These are phyloP conservation scores for Cistogaster globosa DNA, from an alignment of 2,888 invertebrate genomes.

Conservation along the genomic window DNA sequence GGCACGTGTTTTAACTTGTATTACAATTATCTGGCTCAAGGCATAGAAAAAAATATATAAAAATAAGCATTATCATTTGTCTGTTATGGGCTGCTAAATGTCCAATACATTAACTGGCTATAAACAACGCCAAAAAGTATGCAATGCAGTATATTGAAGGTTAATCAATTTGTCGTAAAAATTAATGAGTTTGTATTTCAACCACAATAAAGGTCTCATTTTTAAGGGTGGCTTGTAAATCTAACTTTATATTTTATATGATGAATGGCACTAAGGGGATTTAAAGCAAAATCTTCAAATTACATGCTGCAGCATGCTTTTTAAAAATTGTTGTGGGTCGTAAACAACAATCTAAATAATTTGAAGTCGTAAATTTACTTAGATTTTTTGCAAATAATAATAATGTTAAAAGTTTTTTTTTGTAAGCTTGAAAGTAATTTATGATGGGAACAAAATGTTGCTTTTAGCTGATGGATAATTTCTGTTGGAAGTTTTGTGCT, in stretches of 20 bases:
- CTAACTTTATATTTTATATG: constrained; percentile 15
- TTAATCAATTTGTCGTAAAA: constrained; percentile 82
- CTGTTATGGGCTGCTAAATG: constrained; percentile 78
- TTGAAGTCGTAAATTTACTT: constrained; percentile 1
- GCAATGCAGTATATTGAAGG: constrained; percentile 73
- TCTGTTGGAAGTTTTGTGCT: constrained; percentile 3
- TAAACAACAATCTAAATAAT: constrained; percentile 70
- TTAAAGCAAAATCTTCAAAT: constrained; percentile 37
- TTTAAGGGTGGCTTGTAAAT: constrained; percentile 24
- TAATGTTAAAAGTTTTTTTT: constrained; percentile 38
- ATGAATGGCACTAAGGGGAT: constrained; percentile 45
- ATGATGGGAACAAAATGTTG: constrained; percentile 36
- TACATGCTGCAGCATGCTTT: constrained; percentile 17
- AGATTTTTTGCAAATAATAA: constrained; percentile 18
- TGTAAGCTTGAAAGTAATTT: constrained; percentile 6
- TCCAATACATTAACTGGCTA: constrained; percentile 70
- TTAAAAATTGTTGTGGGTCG: constrained; percentile 62
- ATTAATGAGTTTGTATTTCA: constrained; percentile 77
- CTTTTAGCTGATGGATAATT: constrained; percentile 10
- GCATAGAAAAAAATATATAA: neutral
- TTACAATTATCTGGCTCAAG: constrained; percentile 37
- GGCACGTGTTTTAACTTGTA: constrained; percentile 64
- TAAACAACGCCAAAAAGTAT: constrained; percentile 68
- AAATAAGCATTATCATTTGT: constrained; percentile 11
- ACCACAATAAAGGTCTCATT: neutral